Base-by-base conservation (phyloP, 1,140 invertebrate genomes). In the Aphidius gifuensis region DNA sequence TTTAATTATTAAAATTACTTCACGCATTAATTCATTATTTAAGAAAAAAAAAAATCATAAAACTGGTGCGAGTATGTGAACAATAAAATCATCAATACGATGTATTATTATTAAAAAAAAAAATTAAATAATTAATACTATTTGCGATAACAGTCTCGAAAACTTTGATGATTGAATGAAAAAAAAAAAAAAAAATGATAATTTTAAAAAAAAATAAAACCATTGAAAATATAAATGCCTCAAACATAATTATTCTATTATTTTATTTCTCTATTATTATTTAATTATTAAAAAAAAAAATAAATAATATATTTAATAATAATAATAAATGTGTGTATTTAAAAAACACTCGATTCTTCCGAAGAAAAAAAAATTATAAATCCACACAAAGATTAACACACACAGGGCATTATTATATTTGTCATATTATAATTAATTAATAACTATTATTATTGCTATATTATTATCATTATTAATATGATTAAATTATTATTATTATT, bases 401-500 rank as follows among this genome's bases (percentile, higher is more conserved):
- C 43, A 16, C 16, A 16, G 40, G 58, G 58, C 62, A 64, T 66
- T 69, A 68, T 64, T 64, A 67, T 50, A 65, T 64, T 56, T 53
- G 62, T 67, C 62, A 61, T 65, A 63, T 67, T 66, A 59, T 45
- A 42, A 59, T 59, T 59, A 45, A 59, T 59, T 48, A 59, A 45
- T 45, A 39, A 59, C 48, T 59, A 59, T 44, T 54, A 59, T 54
- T 11, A 45, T 69, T 61, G 70, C 64, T 58, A 65, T 65, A 16
- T 16, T 16, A 16, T 16, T 16, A 16, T 16, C 16, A 16, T 16
- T 16, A 16, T 16, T 16, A 16, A 68, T 78, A 76, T 74, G 76
- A 76, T 76, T 76, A 71, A 61, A 64, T 65, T 64, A 68, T 65
- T 65, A 65, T 66, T 66, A 59, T 16, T 64, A 69, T 69, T 72